phyloP scores from a whole-genome alignment of 2,113 vertebrate species.

The Hydrochoerus hydrochaeris region DNA sequence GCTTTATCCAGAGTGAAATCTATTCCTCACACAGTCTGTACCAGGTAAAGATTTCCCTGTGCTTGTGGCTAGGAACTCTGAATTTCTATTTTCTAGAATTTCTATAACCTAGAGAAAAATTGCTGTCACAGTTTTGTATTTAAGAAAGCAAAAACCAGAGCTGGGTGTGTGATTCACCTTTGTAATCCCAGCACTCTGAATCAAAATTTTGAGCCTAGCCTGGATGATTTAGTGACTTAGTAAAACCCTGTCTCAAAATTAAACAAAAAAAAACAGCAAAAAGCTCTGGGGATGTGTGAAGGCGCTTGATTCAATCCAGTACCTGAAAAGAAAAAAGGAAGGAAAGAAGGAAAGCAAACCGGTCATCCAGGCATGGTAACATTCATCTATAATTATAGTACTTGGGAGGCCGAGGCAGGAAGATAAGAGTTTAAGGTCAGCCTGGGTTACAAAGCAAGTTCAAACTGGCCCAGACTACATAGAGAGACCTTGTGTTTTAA shows the following conservation, averaged over 20 bases:
- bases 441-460: not conserved
- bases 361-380: not conserved
- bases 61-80: not conserved
- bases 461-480: not conserved
- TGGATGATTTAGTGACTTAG: not conserved
- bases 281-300: not conserved
- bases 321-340: not conserved
- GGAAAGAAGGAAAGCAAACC: not conserved
- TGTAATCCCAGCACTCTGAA: not conserved
- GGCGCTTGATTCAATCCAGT: not conserved
- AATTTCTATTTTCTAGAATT: not conserved
- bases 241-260: not conserved
- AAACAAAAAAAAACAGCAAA: not conserved
- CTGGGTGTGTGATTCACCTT: not conserved
- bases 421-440: not conserved
- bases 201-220: not conserved
- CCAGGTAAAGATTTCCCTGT: not conserved
- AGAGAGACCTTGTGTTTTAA: not conserved
- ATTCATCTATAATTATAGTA: not conserved
- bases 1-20: not conserved
- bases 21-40: not conserved
- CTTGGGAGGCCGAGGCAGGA: not conserved
- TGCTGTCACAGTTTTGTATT: not conserved
- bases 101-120: not conserved
- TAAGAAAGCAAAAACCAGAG: not conserved